Percentiles rank a stretch among this genome's conserved stretches.
These are phyloP conservation scores for Tipula unca DNA, from an alignment of 2,888 invertebrate genomes.

Conservation along the genomic window DNA sequence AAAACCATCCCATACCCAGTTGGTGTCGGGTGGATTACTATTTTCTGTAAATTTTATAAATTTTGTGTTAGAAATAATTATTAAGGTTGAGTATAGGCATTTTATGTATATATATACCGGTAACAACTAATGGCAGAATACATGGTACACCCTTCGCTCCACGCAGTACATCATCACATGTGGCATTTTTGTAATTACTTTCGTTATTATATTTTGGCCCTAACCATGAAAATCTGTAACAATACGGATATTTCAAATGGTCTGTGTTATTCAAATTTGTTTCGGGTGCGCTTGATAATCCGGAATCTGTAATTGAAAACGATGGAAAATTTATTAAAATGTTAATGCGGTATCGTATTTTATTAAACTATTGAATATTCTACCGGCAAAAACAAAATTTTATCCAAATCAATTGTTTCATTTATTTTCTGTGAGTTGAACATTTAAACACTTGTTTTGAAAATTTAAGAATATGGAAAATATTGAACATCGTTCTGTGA, in stretches of 20 bases:
- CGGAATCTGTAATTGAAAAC: not conserved
- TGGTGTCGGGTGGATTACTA: conserved; percentile 52
- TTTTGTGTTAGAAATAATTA: conserved; percentile 17
- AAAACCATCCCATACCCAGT: conserved; percentile 52
- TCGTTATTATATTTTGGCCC: conserved; percentile 53
- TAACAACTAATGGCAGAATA: conserved; percentile 52
- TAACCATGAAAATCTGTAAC: conserved; percentile 62
- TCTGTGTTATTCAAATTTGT: conserved; percentile 9
- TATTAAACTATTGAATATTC: too few relatives aligned
- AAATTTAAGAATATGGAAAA: too few relatives aligned
- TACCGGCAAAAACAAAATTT: too few relatives aligned
- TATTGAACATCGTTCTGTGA: too few relatives aligned
- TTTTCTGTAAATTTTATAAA: too few relatives aligned
- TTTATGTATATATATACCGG: conserved; percentile 45
- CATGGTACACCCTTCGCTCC: conserved; percentile 52
- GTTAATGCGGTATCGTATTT: too few relatives aligned
- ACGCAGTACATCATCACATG: conserved; percentile 47
- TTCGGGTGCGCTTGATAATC: not conserved
- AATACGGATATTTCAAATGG: conserved; percentile 37
- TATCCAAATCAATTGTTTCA: too few relatives aligned
- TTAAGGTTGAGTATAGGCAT: conserved; percentile 45
- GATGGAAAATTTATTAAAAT: too few relatives aligned
- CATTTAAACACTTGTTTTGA: too few relatives aligned
- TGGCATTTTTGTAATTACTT: conserved; percentile 46
- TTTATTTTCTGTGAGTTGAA: too few relatives aligned